Evolutionary conservation across 2,888 invertebrate genomes (phyloP).

Genomic region (Exocentrus adspersus): DNA sequence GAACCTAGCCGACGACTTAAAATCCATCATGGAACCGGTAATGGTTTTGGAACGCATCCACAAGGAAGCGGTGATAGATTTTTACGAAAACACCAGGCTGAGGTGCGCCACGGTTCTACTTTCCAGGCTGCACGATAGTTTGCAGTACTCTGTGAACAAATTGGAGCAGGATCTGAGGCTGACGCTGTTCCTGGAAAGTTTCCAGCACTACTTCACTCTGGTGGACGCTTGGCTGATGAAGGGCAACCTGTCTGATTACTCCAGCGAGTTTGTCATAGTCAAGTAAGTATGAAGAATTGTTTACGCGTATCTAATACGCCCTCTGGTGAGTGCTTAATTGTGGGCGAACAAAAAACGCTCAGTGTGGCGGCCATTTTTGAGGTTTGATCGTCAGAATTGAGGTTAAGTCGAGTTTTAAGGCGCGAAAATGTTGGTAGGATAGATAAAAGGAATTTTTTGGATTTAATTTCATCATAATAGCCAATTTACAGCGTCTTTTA

Average conservation of each 20-base stretch:
- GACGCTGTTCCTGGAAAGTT: conserved; percentile 56
- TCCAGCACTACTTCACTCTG: conserved; percentile 56
- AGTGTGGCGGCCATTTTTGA: too few relatives aligned
- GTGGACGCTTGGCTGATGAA: conserved; percentile 59
- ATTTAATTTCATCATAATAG: too few relatives aligned
- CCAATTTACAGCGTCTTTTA: too few relatives aligned
- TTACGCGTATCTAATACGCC: not conserved
- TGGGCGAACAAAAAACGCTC: too few relatives aligned
- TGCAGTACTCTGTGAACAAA: conserved; percentile 52
- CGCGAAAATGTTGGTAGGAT: too few relatives aligned
- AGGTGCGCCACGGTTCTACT: conserved; percentile 52
- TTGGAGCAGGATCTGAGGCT: conserved; percentile 58
- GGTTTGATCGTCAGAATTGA: too few relatives aligned
- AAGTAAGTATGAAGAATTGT: conserved; percentile 26
- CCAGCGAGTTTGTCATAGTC: conserved; percentile 57
- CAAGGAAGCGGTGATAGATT: conserved; percentile 48
- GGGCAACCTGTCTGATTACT: conserved; percentile 56
- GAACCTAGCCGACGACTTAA: conserved; percentile 50
- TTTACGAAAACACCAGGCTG: conserved; percentile 41
- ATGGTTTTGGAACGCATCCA: conserved; percentile 52
- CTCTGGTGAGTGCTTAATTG: too few relatives aligned
- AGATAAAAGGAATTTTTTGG: too few relatives aligned
- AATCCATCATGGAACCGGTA: conserved; percentile 51
- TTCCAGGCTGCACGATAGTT: conserved; percentile 50
- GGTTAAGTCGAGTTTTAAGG: too few relatives aligned